Conservation (phyloP, 2,797 vertebrate genomes). For the Cetoscarus ocellatus region DNA sequence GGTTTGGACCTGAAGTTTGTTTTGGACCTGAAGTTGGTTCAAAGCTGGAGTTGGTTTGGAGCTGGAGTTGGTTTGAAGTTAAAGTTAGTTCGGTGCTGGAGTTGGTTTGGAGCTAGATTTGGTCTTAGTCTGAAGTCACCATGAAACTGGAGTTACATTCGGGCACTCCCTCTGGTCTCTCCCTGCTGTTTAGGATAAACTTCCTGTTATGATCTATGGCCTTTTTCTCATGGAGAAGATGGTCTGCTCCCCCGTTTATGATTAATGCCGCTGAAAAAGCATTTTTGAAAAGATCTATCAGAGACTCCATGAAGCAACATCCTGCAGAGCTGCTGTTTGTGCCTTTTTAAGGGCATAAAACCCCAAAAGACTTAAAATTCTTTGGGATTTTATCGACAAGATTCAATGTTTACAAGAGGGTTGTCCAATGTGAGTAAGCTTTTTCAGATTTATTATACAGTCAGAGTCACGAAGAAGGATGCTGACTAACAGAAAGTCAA, state of each 20-base stretch:
- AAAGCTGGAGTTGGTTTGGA: too few relatives aligned
- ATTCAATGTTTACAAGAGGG: constrained; percentile 21
- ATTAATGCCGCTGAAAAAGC: constrained; percentile 16
- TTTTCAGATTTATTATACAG: constrained; percentile 3
- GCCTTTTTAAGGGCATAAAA: constrained; percentile 52
- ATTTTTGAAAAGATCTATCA: constrained; percentile 5
- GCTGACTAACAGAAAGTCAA: constrained; percentile 25
- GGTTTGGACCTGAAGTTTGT: too few relatives aligned
- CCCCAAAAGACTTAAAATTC: constrained; percentile 18
- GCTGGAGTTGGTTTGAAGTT: too few relatives aligned
- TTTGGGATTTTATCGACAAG: not conserved
- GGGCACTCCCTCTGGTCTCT: too few relatives aligned
- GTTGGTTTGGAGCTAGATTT: too few relatives aligned
- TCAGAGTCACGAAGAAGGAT: not conserved
- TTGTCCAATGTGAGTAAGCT: not conserved
- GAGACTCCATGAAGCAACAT: constrained; percentile 17
- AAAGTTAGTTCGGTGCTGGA: too few relatives aligned
- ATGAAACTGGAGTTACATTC: too few relatives aligned
- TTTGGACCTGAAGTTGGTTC: too few relatives aligned
- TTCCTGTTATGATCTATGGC: not conserved
- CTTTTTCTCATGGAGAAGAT: not conserved
- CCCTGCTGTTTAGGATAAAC: not conserved
- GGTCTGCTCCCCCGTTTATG: not conserved
- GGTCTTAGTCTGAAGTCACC: too few relatives aligned
- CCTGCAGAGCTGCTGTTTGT: not conserved